phyloP scores from a whole-genome alignment of 2,797 vertebrate species.

The Sciurus vulgaris region DNA sequence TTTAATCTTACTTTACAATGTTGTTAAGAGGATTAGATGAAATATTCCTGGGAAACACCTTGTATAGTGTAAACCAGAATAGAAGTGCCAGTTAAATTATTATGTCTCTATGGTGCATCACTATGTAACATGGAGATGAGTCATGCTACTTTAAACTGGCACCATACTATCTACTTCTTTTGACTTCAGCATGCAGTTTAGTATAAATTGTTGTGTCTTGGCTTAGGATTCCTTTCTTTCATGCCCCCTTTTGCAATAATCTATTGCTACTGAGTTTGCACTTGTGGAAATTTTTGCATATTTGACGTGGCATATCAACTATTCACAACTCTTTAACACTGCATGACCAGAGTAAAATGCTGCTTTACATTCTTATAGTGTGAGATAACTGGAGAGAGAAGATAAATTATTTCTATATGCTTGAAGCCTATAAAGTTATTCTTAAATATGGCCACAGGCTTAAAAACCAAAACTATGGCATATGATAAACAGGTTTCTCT shows the following conservation, averaged over 20 bases:
- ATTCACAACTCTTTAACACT: background rate
- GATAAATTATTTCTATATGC: constrained; percentile 56
- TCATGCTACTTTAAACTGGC: background rate
- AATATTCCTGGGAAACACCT: background rate
- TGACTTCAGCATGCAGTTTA: background rate
- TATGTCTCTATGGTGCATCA: background rate
- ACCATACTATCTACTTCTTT: background rate
- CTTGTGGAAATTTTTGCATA: constrained; percentile 17
- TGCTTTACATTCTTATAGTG: constrained; percentile 45
- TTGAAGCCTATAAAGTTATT: constrained; percentile 29
- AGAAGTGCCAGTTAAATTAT: background rate
- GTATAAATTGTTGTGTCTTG: constrained; percentile 12
- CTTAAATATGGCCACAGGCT: constrained; percentile 49
- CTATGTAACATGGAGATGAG: background rate
- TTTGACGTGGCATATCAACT: constrained; percentile 23
- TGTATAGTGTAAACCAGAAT: background rate
- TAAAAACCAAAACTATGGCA: constrained; percentile 13
- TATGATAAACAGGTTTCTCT: constrained; percentile 37
- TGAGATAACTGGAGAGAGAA: constrained; percentile 25
- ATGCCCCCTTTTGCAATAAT: background rate
- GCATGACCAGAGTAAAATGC: background rate
- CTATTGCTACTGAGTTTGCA: background rate
- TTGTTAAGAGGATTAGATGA: background rate
- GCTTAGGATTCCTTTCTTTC: background rate
- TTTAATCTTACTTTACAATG: constrained; percentile 22